Conservation (phyloP, 2,888 invertebrate species). For the Plebejus melissa region DNA sequence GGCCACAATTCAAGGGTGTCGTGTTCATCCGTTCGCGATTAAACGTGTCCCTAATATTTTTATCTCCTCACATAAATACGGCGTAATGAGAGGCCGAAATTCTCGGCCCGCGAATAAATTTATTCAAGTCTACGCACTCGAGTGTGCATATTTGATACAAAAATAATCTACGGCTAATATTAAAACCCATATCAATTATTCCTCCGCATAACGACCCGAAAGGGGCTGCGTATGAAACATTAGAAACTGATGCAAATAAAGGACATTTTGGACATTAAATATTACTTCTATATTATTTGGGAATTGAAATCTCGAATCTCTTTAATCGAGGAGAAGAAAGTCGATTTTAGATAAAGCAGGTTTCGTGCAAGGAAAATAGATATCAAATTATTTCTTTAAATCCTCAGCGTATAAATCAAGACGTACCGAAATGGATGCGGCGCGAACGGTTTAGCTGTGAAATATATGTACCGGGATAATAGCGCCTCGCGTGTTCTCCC, state of each 20-base stretch:
- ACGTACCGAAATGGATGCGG: not conserved
- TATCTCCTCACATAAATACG: conserved; percentile 76
- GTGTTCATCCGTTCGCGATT: conserved; percentile 74
- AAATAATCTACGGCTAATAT: conserved; percentile 69
- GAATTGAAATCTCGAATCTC: not conserved
- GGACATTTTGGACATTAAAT: not conserved
- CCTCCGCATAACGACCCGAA: conserved; percentile 32
- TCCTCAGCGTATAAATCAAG: conserved; percentile 7
- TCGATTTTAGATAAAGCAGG: not conserved
- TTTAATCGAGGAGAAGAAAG: too few species aligned
- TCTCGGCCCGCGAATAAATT: conserved; percentile 69
- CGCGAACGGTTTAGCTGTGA: conserved; percentile 5
- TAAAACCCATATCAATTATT: conserved; percentile 63
- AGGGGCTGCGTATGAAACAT: conserved; percentile 13
- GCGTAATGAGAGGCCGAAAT: conserved; percentile 73
- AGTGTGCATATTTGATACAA: conserved; percentile 78
- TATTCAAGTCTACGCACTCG: conserved; percentile 71
- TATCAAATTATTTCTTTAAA: conserved; percentile 1
- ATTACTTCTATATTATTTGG: not conserved
- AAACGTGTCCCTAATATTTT: conserved; percentile 77
- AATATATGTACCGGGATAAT: conserved; percentile 26
- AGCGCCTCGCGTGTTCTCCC: conserved; percentile 27
- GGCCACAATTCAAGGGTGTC: conserved; percentile 42
- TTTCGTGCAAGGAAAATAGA: not conserved
- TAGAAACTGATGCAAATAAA: conserved; percentile 12